phyloP scores from a whole-genome alignment of 1,140 invertebrate species.

The Frieseomelitta varia region DNA sequence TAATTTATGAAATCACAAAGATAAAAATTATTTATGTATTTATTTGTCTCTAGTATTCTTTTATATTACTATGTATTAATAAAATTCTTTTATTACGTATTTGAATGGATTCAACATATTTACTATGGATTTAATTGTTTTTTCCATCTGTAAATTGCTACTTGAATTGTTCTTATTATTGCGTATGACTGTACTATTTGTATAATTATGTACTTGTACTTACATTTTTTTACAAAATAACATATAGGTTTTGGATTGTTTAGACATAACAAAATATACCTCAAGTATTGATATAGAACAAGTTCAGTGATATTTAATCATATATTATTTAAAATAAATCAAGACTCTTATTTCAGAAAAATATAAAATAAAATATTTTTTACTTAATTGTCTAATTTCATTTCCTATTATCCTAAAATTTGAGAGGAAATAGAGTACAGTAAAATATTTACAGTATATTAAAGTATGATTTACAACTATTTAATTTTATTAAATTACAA shows the following conservation, averaged over 20 bases:
- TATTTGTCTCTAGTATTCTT: neutral
- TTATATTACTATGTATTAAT: neutral
- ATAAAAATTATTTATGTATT: neutral
- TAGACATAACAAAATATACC: constrained; percentile 38
- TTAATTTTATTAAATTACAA: neutral
- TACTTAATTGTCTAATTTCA: constrained; percentile 24
- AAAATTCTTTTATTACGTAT: neutral
- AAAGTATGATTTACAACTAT: neutral
- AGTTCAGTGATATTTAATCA: constrained; percentile 50
- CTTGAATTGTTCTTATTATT: constrained; percentile 41
- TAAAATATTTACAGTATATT: neutral
- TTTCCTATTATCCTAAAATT: neutral
- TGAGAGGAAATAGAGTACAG: neutral
- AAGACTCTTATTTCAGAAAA: constrained; percentile 71
- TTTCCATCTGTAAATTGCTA: constrained; percentile 59
- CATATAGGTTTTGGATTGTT: constrained; percentile 44
- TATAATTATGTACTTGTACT: constrained; percentile 59
- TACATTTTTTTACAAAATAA: constrained; percentile 48
- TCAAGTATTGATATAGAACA: constrained; percentile 53
- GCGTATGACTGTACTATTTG: constrained; percentile 51
- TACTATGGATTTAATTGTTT: constrained; percentile 17
- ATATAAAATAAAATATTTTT: constrained; percentile 65
- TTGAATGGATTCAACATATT: too few relatives aligned
- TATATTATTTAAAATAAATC: constrained; percentile 55
- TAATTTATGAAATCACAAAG: neutral